Base-by-base conservation (phyloP, 2,113 vertebrate genomes). In the Cryptoleucopteryx plumbea region DNA sequence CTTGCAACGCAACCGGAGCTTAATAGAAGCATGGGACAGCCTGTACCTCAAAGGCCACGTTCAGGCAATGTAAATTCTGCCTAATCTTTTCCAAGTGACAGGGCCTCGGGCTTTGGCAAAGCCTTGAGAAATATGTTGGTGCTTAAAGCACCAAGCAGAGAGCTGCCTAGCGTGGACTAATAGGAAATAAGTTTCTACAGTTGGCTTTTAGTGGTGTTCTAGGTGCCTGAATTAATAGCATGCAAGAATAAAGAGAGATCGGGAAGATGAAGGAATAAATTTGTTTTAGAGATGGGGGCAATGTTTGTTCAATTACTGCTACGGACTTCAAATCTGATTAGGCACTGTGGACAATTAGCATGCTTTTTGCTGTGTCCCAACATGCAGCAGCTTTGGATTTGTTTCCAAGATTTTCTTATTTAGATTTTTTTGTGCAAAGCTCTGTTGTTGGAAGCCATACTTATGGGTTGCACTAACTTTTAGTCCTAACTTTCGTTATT, bases 301-400 rank as follows among this genome's bases (percentile, higher is more conserved):
- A 4, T 6, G 21, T 29, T 78, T 5, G 2, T 17, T 18, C 62
- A 8, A 0, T n/a, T 27, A 14, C 32, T 29, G 50, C 61, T 15
- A 0, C 7, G 22, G 56, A 12, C 22, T 38, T 52, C n/a, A 38
- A 5, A 70, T 29, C 67, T 40, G 11, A 4, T 31, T 10, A 17
- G 36, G n/a, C 27, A 1, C 74, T 20, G 13, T 13, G 34, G 34
- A 27, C 13, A 5, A 16, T 34, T 1, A 2, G 6, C 10, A 2
- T 56, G 34, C 8, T 40, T 61, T 85, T 40, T 80, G 82, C 59
- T 7, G 0, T 7, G 1, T 58, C 65, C 68, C 32, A 59, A 10
- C 3, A 2, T 4, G 23, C 56, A 40, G 43, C n/a, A n/a, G 8
- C 53, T 66, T 70, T 11, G 29, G 34, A 16, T 47, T 91, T 56